Conservation (phyloP, 1,140 invertebrate genomes). For the Euura saliciscinereae region DNA sequence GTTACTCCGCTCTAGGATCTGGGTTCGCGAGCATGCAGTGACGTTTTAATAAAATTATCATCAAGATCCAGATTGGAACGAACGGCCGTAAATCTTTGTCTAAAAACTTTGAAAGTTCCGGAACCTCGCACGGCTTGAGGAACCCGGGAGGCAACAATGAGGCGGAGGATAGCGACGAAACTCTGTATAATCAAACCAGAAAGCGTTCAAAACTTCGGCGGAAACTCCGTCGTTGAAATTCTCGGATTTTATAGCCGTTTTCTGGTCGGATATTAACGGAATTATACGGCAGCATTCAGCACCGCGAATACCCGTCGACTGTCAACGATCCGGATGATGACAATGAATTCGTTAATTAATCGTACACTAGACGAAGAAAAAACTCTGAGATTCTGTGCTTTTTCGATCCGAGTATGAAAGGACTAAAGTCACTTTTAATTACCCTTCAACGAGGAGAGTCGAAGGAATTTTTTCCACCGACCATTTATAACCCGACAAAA, state of each 20-base stretch:
- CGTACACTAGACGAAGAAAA: neutral
- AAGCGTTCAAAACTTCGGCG: neutral
- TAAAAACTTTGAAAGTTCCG: neutral
- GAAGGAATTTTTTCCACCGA: neutral
- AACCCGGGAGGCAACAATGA: neutral
- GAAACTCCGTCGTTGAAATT: no score
- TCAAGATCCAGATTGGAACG: neutral
- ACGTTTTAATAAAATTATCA: slow-evolving; percentile 8
- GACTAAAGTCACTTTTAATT: neutral
- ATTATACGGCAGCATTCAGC: no score
- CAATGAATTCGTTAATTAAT: no score
- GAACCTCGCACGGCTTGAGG: no score
- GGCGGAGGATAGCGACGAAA: neutral
- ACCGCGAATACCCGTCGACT: no score
- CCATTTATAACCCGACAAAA: neutral
- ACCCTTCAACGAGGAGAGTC: neutral
- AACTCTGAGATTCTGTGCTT: neutral
- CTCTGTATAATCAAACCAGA: slow-evolving; percentile 5
- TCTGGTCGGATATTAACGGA: no score
- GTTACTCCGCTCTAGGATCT: neutral
- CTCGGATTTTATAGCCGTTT: no score
- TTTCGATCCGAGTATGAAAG: neutral
- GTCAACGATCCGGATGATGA: no score
- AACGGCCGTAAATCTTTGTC: slow-evolving; percentile 4
- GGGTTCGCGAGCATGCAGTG: neutral